Evolutionary conservation across 2,113 vertebrate genomes (phyloP).

Genomic region (Dissostichus mawsoni): DNA sequence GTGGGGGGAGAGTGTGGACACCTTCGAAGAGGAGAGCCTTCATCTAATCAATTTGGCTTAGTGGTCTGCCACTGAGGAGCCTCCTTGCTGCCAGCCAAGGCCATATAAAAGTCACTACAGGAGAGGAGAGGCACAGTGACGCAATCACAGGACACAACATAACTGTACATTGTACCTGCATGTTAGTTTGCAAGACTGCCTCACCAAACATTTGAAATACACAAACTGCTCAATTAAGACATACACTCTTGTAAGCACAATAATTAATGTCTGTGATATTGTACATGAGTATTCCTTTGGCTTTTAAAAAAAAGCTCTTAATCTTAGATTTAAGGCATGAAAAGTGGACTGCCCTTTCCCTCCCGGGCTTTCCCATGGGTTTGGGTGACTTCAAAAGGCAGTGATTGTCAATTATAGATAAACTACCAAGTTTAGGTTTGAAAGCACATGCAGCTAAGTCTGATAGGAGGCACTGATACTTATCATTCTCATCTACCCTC

Average conservation of each 20-base stretch:
- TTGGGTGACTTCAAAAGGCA: slow-evolving; percentile 50
- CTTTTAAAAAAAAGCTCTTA: slow-evolving; percentile 13
- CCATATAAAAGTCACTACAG: slow-evolving; percentile 70
- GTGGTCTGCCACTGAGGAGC: slow-evolving; percentile 59
- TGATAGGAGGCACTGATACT: slow-evolving; percentile 53
- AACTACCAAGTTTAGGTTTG: slow-evolving; percentile 61
- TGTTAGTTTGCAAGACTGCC: background rate
- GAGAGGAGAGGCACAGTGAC: slow-evolving; percentile 26
- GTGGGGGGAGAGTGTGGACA: slow-evolving; percentile 58
- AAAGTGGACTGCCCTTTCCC: slow-evolving; percentile 10
- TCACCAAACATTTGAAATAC: background rate
- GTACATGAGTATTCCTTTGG: background rate
- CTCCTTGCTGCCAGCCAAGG: slow-evolving; percentile 59
- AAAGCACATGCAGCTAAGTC: slow-evolving; percentile 53
- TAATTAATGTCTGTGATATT: background rate
- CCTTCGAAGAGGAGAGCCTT: slow-evolving; percentile 67
- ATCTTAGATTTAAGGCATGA: slow-evolving; percentile 31
- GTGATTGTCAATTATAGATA: slow-evolving; percentile 75
- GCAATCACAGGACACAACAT: background rate
- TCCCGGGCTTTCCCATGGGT: slow-evolving; percentile 33
- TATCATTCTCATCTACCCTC: slow-evolving; percentile 62
- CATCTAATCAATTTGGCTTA: slow-evolving; percentile 81
- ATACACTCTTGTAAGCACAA: background rate
- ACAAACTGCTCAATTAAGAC: slow-evolving; percentile 10
- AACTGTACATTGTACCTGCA: background rate